Conservation (phyloP, 2,113 vertebrate genomes). For the Charina bottae region DNA sequence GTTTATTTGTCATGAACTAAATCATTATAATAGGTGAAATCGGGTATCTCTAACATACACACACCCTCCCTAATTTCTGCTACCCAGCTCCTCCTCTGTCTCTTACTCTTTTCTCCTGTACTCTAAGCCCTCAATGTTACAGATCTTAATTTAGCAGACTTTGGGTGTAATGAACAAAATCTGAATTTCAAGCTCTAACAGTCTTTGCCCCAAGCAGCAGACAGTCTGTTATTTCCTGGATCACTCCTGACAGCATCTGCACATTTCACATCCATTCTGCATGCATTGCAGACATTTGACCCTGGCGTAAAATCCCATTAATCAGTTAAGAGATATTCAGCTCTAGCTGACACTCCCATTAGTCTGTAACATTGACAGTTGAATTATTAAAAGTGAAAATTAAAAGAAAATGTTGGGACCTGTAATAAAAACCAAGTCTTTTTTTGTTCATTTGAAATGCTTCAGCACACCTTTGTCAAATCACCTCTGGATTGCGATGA, state of each 20-base stretch:
- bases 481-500: not conserved
- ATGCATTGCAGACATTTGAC: too few species aligned
- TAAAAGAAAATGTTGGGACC: not conserved
- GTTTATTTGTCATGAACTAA: constrained; percentile 37
- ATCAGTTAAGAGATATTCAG: too few species aligned
- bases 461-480: not conserved
- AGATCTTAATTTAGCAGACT: not conserved
- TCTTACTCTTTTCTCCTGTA: not conserved
- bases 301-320: too few species aligned
- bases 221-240: too few species aligned
- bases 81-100: not conserved
- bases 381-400: not conserved
- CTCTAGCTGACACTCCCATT: too few species aligned
- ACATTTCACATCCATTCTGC: too few species aligned
- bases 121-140: not conserved
- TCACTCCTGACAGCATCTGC: too few species aligned
- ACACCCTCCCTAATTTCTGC: not conserved
- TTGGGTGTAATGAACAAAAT: not conserved
- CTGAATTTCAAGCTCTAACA: not conserved
- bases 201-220: too few species aligned
- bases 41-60: not conserved
- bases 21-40: not conserved
- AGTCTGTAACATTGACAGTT: too few species aligned
- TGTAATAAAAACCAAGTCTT: not conserved
- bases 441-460: not conserved